Evolutionary conservation across 2,797 vertebrate genomes (phyloP), one percentile per base, ranked within the genome.

Genomic region (Thamnophis elegans): DNA sequence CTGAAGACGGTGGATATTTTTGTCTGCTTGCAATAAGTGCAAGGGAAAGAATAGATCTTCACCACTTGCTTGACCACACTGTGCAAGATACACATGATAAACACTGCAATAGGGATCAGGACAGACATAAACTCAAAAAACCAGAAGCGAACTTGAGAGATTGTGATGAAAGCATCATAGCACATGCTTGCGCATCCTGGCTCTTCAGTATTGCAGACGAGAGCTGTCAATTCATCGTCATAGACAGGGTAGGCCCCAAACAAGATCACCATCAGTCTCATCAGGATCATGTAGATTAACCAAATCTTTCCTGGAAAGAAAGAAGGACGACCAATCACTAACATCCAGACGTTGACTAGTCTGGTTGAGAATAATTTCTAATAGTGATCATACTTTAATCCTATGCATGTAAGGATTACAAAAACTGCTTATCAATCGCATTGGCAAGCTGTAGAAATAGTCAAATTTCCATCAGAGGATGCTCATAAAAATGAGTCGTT

Each of bases 61-160:
- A 95, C 95, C 0, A 95, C 91, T 28, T 98, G 95, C 89, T 89
- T 10, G 0, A 95, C 92, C 11, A 97, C 98, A 51, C 97, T 97
- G 93, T 99, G 99, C 65, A 98, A 90, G 58, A 99, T 98, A 0
- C 98, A 99, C 92, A 98, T 91, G 1, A 98, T 92, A 92, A 99
- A 99, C 1, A 98, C 65, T 7, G 97, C 47, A 0, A 97, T 98
- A 0, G 99, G 99, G 1, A 99, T 96, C 56, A 98, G 98, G 54
- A 99, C 89, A 1, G 97, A 95, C 91, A 98, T 14, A 0, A 98
- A 97, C 92, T 99, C 99, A 65, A 99, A 94, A 94, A 99, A 97
- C 99, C 99, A 99, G 97, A 99, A 99, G 54, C 99, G 98, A 53
- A 99, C 98, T 82, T 98, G 98, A 2, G 99, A 99, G n/a, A 99